Evolutionary conservation across 35 echinoderm and acorn worm genomes (phyloP).

Genomic region (Amphiura filiformis): DNA sequence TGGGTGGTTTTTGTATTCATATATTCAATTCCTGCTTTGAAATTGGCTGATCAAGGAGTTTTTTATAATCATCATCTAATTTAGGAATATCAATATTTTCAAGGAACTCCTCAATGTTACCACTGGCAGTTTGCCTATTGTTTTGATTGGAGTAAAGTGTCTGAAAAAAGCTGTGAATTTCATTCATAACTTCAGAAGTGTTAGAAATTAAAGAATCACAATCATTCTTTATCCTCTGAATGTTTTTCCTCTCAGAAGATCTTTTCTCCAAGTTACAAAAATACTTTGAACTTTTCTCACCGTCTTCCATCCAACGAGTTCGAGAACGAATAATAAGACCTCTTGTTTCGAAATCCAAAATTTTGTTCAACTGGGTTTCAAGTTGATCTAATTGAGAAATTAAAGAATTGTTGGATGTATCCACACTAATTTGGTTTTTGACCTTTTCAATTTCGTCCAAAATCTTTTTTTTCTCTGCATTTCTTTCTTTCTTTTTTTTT

Average conservation of each 20-base stretch:
- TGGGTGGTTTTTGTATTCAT: no score
- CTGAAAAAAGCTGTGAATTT: neutral
- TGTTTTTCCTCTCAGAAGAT: neutral
- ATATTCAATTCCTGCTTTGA: neutral
- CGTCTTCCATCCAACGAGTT: neutral
- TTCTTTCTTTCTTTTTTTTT: neutral
- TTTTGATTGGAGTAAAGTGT: neutral
- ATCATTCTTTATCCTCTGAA: neutral
- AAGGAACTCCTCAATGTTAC: neutral
- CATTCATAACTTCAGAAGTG: no score
- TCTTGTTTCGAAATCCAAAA: neutral
- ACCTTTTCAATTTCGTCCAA: neutral
- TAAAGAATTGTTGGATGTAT: neutral
- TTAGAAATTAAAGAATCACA: neutral
- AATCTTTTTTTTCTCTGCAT: neutral
- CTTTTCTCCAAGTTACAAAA: conserved; percentile 1
- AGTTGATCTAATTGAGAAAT: neutral
- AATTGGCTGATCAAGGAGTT: neutral
- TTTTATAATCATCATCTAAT: neutral
- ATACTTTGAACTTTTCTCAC: neutral
- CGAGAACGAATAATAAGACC: neutral
- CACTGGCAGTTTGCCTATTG: no score
- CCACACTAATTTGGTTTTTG: neutral
- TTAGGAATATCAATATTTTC: neutral
- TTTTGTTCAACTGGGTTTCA: neutral